Evolutionary conservation across 2,888 invertebrate species (phyloP).

Genomic region (Apodemia zela): DNA sequence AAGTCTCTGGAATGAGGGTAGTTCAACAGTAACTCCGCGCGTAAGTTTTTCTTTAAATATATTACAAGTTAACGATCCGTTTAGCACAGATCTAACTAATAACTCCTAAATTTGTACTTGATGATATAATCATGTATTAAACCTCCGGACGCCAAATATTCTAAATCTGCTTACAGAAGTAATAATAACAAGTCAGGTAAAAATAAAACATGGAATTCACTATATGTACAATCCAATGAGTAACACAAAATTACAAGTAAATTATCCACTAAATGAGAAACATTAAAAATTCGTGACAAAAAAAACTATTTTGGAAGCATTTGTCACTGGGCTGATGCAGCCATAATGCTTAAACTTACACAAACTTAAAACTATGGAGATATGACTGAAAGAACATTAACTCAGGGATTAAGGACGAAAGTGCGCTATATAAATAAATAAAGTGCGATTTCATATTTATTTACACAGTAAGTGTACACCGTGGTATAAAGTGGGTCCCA

Average conservation of each 20-base stretch:
- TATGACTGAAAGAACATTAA: slow-evolving; percentile 12
- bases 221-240: slow-evolving; percentile 53
- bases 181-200: slow-evolving; percentile 42
- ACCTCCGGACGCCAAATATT: slow-evolving; percentile 60
- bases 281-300: slow-evolving; percentile 65
- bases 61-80: slow-evolving; percentile 8
- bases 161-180: slow-evolving; percentile 45
- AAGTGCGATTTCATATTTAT: too few species aligned
- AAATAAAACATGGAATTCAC: slow-evolving; percentile 36
- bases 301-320: slow-evolving; percentile 63
- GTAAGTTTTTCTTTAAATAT: slow-evolving; percentile 15
- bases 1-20: slow-evolving; percentile 53
- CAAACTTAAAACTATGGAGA: slow-evolving; percentile 38
- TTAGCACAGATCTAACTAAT: slow-evolving; percentile 37
- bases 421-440: background rate
- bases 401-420: background rate
- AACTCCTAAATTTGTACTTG: slow-evolving; percentile 72
- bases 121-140: slow-evolving; percentile 52
- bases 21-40: slow-evolving; percentile 48
- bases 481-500: too few species aligned
- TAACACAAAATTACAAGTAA: slow-evolving; percentile 57
- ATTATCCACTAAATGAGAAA: slow-evolving; percentile 63
- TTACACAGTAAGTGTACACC: too few species aligned
- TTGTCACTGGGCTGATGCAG: slow-evolving; percentile 52
- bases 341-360: slow-evolving; percentile 47